Evolutionary conservation across 2,888 invertebrate genomes (phyloP).

Genomic region (Geotrupes spiniger): DNA sequence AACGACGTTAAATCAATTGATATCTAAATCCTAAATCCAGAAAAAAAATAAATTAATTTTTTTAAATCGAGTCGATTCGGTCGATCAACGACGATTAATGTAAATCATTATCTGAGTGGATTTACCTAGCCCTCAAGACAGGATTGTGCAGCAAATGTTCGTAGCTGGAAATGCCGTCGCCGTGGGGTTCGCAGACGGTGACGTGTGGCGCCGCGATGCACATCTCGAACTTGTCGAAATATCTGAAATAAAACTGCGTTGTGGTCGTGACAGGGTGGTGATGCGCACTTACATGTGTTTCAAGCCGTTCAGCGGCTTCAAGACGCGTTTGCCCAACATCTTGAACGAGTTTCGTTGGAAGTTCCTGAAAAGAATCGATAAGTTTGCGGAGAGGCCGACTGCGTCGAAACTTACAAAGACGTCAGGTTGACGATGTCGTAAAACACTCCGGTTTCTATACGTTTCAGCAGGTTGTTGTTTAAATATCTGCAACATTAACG

Average conservation of each 20-base stretch:
- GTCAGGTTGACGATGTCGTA: constrained; percentile 49
- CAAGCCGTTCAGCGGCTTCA: constrained; percentile 47
- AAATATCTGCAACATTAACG: constrained; percentile 45
- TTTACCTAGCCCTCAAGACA: constrained; percentile 54
- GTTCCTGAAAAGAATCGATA: constrained; percentile 33
- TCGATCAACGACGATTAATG: no score
- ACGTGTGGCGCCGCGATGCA: constrained; percentile 57
- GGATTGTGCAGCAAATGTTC: constrained; percentile 58
- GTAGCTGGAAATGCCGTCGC: constrained; percentile 60
- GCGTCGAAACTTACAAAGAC: constrained; percentile 50
- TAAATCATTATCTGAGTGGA: no score
- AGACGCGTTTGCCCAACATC: constrained; percentile 44
- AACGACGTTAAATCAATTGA: no score
- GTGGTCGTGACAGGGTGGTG: background rate
- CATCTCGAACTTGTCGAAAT: constrained; percentile 59
- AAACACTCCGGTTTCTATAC: constrained; percentile 49
- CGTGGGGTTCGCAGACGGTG: constrained; percentile 57
- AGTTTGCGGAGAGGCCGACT: no score
- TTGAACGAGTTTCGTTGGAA: constrained; percentile 44
- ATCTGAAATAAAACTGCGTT: constrained; percentile 43
- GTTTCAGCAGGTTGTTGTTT: constrained; percentile 49
- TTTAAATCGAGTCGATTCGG: no score
- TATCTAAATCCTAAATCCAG: no score
- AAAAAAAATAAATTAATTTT: no score
- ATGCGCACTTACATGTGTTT: constrained; percentile 51